Evolutionary conservation across 2,888 invertebrate genomes (phyloP).

Genomic region (Sericinus montela): DNA sequence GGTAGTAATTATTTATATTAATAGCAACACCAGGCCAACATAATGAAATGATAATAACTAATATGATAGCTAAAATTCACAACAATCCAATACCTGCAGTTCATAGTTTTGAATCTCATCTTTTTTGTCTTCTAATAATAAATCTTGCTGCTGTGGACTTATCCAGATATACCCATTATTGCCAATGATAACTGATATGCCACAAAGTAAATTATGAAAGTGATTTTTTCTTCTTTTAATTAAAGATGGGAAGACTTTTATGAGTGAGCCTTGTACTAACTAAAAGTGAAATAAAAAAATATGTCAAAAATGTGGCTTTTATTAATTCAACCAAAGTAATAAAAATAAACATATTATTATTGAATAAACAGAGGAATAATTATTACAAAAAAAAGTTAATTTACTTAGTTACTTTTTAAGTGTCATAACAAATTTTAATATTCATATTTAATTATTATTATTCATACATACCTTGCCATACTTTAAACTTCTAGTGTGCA

Average conservation of each 20-base stretch:
- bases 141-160: slow-evolving; percentile 78
- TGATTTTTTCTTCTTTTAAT: slow-evolving; percentile 96
- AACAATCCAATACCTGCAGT: slow-evolving; percentile 37
- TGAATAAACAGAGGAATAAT: too few relatives aligned
- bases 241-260: slow-evolving; percentile 94
- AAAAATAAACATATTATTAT: too few relatives aligned
- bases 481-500: slow-evolving; percentile 97
- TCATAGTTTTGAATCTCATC: slow-evolving; percentile 49
- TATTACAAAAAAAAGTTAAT: too few relatives aligned
- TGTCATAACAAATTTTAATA: neutral
- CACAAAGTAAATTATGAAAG: slow-evolving; percentile 95
- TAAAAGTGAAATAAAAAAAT: slow-evolving; percentile 34
- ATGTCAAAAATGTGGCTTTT: too few relatives aligned
- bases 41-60: too few relatives aligned
- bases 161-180: slow-evolving; percentile 99
- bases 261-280: slow-evolving; percentile 91
- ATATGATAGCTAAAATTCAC: too few relatives aligned
- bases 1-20: too few relatives aligned
- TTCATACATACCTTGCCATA: slow-evolving; percentile 98
- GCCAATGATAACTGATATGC: slow-evolving; percentile 95
- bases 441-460: neutral
- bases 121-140: slow-evolving; percentile 72
- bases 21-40: too few relatives aligned
- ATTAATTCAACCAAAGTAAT: too few relatives aligned
- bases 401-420: too few relatives aligned